These are phyloP conservation scores for Varanus komodoensis DNA, from an alignment of 2,113 vertebrate species.

Conservation along the genomic window DNA sequence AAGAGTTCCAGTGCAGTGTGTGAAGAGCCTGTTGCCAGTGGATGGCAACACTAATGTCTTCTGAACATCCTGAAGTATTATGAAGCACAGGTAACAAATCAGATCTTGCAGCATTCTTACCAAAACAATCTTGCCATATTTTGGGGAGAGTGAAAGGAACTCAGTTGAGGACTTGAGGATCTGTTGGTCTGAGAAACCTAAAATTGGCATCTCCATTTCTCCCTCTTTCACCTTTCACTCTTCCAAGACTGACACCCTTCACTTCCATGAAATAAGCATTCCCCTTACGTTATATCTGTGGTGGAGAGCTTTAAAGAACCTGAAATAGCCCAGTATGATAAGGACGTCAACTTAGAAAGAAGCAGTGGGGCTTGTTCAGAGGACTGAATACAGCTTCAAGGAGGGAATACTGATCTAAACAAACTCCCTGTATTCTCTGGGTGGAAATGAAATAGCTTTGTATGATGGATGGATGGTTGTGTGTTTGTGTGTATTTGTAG, in stretches of 20 bases:
- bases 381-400: background rate
- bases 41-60: background rate
- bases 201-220: background rate
- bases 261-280: background rate
- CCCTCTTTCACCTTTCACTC: background rate
- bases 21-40: background rate
- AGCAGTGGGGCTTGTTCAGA: background rate
- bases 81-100: background rate
- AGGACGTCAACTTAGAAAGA: background rate
- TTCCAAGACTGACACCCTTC: background rate
- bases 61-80: background rate
- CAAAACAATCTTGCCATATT: background rate
- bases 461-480: no score
- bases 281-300: background rate
- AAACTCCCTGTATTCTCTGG: no score
- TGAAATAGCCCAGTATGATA: background rate
- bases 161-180: background rate
- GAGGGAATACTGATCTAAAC: no score
- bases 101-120: background rate
- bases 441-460: no score
- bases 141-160: background rate
- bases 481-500: no score
- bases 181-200: background rate
- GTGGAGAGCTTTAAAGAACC: background rate
- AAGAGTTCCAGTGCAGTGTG: background rate